Percentiles rank a stretch among this genome's conserved stretches.
These are phyloP conservation scores for Martes martes DNA, from an alignment of 2,113 vertebrate species.

Conservation along the genomic window DNA sequence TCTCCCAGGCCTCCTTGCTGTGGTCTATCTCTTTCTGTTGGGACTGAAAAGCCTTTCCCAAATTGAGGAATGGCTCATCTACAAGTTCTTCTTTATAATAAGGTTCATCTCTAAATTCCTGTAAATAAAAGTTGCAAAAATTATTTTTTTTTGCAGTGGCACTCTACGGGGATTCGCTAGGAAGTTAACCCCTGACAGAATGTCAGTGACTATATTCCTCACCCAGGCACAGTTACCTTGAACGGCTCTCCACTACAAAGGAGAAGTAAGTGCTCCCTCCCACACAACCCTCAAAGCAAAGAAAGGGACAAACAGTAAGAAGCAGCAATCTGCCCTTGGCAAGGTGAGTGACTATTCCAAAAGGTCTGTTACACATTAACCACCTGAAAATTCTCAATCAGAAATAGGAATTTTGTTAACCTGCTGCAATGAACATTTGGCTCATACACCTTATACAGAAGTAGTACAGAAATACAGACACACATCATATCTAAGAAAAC, in stretches of 20 bases:
- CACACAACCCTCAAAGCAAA: background rate
- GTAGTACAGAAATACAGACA: background rate
- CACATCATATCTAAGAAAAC: background rate
- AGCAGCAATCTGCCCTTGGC: background rate
- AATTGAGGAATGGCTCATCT: conserved; percentile 85
- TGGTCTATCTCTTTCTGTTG: conserved; percentile 70
- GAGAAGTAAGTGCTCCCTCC: background rate
- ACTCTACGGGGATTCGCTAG: background rate
- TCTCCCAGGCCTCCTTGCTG: conserved; percentile 84
- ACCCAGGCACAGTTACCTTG: fast-evolving
- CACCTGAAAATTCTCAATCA: background rate
- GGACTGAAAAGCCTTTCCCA: conserved; percentile 83
- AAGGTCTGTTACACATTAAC: conserved; percentile 26
- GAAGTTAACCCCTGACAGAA: background rate
- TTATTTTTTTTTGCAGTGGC: background rate
- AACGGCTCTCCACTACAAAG: background rate
- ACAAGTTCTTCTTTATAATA: conserved; percentile 84
- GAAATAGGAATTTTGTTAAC: background rate
- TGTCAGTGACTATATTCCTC: background rate
- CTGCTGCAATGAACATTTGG: background rate
- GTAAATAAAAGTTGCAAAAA: conserved; percentile 42
- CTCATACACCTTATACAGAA: background rate
- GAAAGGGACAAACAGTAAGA: background rate
- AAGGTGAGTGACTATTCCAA: conserved; percentile 13
- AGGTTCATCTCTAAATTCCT: conserved; percentile 84